Base-by-base conservation (phyloP, 1,140 invertebrate genomes). In the Plutomurus gul region DNA sequence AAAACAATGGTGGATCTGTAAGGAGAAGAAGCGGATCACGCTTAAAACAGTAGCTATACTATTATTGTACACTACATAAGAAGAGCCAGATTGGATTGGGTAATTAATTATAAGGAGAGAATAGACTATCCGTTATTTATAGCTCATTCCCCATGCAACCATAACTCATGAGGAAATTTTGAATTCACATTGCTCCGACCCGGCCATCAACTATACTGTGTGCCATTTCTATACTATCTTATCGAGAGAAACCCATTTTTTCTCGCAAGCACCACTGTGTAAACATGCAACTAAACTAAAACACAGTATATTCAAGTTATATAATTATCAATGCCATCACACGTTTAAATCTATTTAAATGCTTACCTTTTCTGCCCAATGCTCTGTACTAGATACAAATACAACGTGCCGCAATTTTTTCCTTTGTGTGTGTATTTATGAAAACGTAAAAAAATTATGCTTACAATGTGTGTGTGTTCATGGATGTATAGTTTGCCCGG, bases 81-180 rank as follows among this genome's bases (percentile, higher is more conserved):
- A 70, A 60, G 33, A 49, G 37, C 39, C 65, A 78, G 76, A 81
- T 81, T 78, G 80, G 80, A 60, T 81, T 78, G 80, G 80, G 73
- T 78, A 81, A 81, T 81, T 81, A 81, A 81, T 81, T 81, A 81
- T 78, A 75, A 78, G 33, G 60, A 81, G 76, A 75, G 73, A 75
- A 81, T 77, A 77, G 75, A 77, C 75, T 81, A 77, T 75, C 70
- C 22, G 36, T 81, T 77, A 81, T 81, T 81, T 81, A 81, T 77
- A 81, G 71, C 75, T 77, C 70, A 47, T 77, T 81, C 71, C 71
- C 73, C 51, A 51, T 70, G 70, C 43, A 20, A 30, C 78, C 73
- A 76, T 79, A 75, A 79, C 78, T 79, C 78, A 79, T 76, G 73
- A 65, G 72, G 78, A 79, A 79, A 79, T 70, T 79, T 79, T 76